These are phyloP conservation scores for Dinomys branickii DNA, from an alignment of 2,113 vertebrate genomes.

Conservation along the genomic window DNA sequence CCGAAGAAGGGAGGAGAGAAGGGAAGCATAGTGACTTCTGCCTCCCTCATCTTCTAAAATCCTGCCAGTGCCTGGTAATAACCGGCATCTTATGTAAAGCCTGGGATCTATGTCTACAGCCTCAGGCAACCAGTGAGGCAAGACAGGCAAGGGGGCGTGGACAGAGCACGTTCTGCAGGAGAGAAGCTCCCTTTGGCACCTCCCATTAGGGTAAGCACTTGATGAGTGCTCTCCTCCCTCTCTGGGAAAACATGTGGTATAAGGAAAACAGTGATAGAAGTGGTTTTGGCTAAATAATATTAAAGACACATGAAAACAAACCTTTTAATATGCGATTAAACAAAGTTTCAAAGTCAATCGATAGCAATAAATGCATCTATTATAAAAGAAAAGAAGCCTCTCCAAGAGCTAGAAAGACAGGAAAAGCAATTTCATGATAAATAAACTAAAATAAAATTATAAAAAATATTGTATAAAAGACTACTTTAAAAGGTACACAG, in stretches of 20 bases:
- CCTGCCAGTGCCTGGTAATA: not conserved
- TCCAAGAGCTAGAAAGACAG: not conserved
- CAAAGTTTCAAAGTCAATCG: not conserved
- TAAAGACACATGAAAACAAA: not conserved
- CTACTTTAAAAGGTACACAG: not conserved
- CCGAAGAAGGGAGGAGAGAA: not conserved
- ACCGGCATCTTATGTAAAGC: too few species aligned
- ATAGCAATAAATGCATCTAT: not conserved
- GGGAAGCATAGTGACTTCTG: not conserved
- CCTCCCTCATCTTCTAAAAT: not conserved
- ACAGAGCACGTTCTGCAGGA: not conserved
- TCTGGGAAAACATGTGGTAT: too few species aligned
- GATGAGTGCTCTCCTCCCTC: not conserved
- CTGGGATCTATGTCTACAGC: too few species aligned
- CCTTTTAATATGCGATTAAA: not conserved
- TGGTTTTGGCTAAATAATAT: not conserved
- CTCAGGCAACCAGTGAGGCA: not conserved
- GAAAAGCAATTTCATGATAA: not conserved
- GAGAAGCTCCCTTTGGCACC: not conserved
- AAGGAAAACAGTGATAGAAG: not conserved
- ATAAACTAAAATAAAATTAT: not conserved
- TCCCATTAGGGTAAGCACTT: not conserved
- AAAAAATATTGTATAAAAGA: not conserved
- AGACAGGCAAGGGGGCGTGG: not conserved
- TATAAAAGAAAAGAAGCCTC: not conserved